Evolutionary conservation across 1,140 invertebrate genomes (phyloP).

Genomic region (Apis florea): DNA sequence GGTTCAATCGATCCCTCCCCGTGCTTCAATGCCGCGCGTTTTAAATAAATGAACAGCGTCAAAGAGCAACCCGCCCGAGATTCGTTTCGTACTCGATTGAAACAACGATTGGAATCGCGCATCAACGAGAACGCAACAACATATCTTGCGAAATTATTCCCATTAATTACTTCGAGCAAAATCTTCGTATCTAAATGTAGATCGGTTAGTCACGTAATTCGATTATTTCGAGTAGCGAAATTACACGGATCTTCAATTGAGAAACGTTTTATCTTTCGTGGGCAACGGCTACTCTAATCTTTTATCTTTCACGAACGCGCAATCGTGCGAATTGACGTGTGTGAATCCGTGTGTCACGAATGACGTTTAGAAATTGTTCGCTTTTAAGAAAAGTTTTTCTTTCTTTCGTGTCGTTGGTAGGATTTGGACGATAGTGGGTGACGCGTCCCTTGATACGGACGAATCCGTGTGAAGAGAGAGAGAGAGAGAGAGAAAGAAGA

Average conservation of each 20-base stretch:
- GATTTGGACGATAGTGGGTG: conserved; percentile 32
- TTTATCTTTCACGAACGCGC: too few relatives aligned
- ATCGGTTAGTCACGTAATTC: background rate
- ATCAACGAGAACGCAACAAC: too few relatives aligned
- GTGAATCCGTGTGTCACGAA: background rate
- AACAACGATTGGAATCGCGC: conserved; percentile 27
- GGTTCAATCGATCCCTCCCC: conserved; percentile 15
- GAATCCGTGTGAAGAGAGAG: background rate
- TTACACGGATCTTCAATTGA: background rate
- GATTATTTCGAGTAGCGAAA: background rate
- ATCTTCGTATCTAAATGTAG: background rate
- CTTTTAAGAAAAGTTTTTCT: background rate
- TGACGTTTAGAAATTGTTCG: background rate
- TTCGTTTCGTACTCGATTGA: conserved; percentile 5
- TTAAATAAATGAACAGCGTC: conserved; percentile 3
- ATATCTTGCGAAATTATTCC: background rate
- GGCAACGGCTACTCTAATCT: background rate
- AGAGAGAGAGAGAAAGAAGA: conserved; percentile 72
- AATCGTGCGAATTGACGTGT: too few relatives aligned
- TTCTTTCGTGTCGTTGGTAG: conserved; percentile 1
- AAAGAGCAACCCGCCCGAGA: background rate
- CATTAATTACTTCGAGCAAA: background rate
- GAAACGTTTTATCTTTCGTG: background rate
- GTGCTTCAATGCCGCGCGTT: background rate
- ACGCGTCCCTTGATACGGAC: conserved; percentile 34